Evolutionary conservation across 2,113 vertebrate genomes (phyloP).

Genomic region (Microtus ochrogaster): DNA sequence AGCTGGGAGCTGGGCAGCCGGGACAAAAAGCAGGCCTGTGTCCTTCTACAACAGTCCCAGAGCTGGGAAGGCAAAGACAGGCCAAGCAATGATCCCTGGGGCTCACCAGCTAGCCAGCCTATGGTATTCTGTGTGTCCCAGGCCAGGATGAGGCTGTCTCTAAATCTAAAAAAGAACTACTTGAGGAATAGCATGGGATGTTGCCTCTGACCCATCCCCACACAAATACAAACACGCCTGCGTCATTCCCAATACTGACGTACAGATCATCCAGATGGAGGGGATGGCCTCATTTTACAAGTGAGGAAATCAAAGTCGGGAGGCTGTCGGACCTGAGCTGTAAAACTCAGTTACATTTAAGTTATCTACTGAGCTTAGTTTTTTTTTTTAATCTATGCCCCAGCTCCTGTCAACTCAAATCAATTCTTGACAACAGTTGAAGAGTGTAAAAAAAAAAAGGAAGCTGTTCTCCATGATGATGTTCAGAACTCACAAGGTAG

Average conservation of each 20-base stretch:
- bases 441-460: background rate
- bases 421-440: background rate
- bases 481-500: background rate
- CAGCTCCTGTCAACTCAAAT: slow-evolving; percentile 5
- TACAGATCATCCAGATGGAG: no score
- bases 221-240: background rate
- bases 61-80: no score
- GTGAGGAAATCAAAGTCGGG: background rate
- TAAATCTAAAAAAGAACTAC: background rate
- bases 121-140: background rate
- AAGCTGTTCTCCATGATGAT: background rate
- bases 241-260: background rate
- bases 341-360: slow-evolving; percentile 22
- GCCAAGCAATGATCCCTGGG: background rate
- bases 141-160: background rate
- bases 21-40: no score
- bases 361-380: background rate
- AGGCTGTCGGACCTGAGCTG: background rate
- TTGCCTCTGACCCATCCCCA: background rate
- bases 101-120: background rate
- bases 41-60: no score
- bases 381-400: background rate
- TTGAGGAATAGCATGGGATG: background rate
- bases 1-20: no score
- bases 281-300: background rate